These are phyloP conservation scores for Diadegma fenestrale DNA, from an alignment of 2,888 invertebrate species.

Conservation along the genomic window DNA sequence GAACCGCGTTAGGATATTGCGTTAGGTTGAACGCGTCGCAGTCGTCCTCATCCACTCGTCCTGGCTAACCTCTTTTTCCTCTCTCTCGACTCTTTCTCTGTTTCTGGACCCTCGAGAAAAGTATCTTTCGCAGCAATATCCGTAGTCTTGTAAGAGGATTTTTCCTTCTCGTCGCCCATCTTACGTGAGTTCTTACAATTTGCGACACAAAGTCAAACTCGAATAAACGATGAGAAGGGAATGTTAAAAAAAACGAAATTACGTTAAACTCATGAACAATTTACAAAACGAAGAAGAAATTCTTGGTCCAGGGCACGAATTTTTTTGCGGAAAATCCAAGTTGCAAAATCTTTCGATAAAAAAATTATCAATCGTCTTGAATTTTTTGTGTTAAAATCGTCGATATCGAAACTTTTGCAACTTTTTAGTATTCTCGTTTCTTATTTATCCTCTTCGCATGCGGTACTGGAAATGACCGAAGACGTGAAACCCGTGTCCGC, in stretches of 20 bases:
- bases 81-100: neutral
- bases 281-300: neutral
- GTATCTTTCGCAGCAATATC: constrained; percentile 60
- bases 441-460: constrained; percentile 56
- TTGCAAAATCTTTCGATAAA: neutral
- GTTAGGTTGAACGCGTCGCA: constrained; percentile 78
- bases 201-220: constrained; percentile 8
- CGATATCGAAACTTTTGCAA: neutral
- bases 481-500: constrained; percentile 82
- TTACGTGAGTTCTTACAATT: constrained; percentile 36
- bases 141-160: constrained; percentile 41
- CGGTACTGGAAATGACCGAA: constrained; percentile 81
- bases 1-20: constrained; percentile 84
- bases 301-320: neutral
- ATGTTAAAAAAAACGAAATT: neutral
- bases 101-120: constrained; percentile 46
- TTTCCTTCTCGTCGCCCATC: constrained; percentile 27
- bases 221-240: neutral
- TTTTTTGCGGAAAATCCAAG: neutral
- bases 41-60: constrained; percentile 56
- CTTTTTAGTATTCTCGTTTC: neutral
- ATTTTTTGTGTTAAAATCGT: neutral
- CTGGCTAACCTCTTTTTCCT: constrained; percentile 37
- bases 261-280: neutral
- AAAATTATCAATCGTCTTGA: neutral